Evolutionary conservation across 2,797 vertebrate species (phyloP), one percentile per base, ranked within the genome.

Genomic region (Anguilla pacifica): DNA sequence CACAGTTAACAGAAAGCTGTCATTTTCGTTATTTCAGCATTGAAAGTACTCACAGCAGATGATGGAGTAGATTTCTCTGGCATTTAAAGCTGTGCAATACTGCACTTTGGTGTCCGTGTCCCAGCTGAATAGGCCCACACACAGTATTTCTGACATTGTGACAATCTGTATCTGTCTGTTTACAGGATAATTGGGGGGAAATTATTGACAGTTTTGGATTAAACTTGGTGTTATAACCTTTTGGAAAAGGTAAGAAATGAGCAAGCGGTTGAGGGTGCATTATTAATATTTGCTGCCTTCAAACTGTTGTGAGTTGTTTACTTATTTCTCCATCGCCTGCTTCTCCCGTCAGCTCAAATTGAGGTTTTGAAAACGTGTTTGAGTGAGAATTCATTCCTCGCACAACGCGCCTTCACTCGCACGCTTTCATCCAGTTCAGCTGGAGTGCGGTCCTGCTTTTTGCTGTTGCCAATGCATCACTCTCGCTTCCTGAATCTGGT

Each of bases 191-290:
- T 2, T 19, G 28, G 72, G 28, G 35, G 10, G 11, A 79, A 79
- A 15, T 3, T 43, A 79, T 43, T 6, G 35, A 79, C 39, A 39
- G 35, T 22, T 79, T 46, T 43, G 35, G 39, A 43, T 79, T 19
- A 79, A 39, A 79, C 74, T 43, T 46, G 74, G 17, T 79, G 74
- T 79, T 15, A 82, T 82, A n/a, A 11, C 79, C 46, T 82, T 82
- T 51, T 9, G 77, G 46, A 25, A 10, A 49, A 51, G 22, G 79
- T 49, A 51, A 1, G 77, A 46, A 81, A 46, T 43, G 77, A 81
- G 31, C 39, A 46, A 15, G 39, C 17, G 9, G 19, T 9, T 31
- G 7, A n/a, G 35, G 31, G 72, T 43, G 10, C 17, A 17, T 77
- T 39, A 49, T 82, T 49, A 10, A 51, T 82, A 11, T 51, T n/a